Evolutionary conservation across 2,113 vertebrate genomes (phyloP).

Genomic region (Elephantulus edwardii): DNA sequence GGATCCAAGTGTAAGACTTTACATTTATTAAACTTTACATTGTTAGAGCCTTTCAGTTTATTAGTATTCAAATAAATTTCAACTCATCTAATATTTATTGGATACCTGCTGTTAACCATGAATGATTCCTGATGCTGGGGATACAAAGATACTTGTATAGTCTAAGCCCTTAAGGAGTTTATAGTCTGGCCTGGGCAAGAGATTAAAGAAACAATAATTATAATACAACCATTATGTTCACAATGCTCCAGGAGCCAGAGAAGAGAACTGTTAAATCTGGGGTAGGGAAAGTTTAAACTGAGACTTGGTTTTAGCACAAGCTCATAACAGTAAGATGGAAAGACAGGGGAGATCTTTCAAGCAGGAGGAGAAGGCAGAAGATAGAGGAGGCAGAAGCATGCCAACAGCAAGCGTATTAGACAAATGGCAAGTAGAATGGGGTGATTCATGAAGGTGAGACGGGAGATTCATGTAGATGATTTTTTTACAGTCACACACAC

Average conservation of each 20-base stretch:
- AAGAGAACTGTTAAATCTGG: not conserved
- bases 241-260: not conserved
- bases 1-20: not conserved
- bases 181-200: not conserved
- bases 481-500: not conserved
- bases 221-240: not conserved
- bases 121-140: not conserved
- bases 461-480: not conserved
- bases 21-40: constrained; percentile 31
- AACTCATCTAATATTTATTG: constrained; percentile 10
- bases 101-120: not conserved
- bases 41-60: constrained; percentile 25
- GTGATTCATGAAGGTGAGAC: not conserved
- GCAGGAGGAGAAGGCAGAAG: not conserved
- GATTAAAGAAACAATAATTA: constrained; percentile 6
- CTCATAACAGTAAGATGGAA: not conserved
- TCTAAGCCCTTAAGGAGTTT: not conserved
- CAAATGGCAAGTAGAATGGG: not conserved
- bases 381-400: not conserved
- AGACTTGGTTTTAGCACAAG: constrained; percentile 14
- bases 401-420: not conserved
- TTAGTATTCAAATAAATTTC: not conserved
- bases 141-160: not conserved
- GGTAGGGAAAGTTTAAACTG: not conserved
- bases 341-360: no score